Base-by-base conservation (phyloP, 1,140 invertebrate species). In the Dufourea novaeangliae region DNA sequence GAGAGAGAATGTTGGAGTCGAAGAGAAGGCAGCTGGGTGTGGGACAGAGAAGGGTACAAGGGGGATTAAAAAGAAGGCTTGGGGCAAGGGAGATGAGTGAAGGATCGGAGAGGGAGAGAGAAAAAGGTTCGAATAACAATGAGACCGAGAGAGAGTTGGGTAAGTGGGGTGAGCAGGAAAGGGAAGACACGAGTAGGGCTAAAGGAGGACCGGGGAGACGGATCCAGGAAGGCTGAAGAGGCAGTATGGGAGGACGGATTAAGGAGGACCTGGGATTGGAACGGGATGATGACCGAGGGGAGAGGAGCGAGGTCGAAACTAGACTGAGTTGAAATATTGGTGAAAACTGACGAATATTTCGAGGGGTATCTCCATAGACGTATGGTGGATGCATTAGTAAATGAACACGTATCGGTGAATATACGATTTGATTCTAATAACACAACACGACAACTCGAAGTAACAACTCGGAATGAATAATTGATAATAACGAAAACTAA, bases 1-100 rank as follows among this genome's bases (percentile, higher is more conserved):
- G n/a, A n/a, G n/a, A n/a, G 20, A 37, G 32, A 1, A 3, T 0
- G 57, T 5, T 20, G 32, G 56, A 75, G 41, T 11, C 34, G 67
- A 56, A 66, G 62, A 79, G 66, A 78, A 64, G 76, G n/a, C n/a
- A n/a, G n/a, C n/a, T n/a, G n/a, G n/a, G n/a, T n/a, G 57, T 14
- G 34, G 7, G 25, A 27, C 6, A 37, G 44, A 34, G 54, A 44
- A n/a, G 39, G 39, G 29, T 25, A n/a, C 11, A 14, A 22, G 46
- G 57, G 29, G 29, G 32, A 57, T n/a, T 27, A 27, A 14, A 57
- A 27, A 44, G 54, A 17, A 56, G 50, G 46, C 25, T 61, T 44
- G 44, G 6, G 41, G 10, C 3, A 1, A 37, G 34, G 34, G 34
- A 8, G 34, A 8, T 5, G 34, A 37, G 34, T 5, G 34, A 37